Evolutionary conservation across 2,113 vertebrate genomes (phyloP).

Genomic region (Pomatorhinus ruficollis): DNA sequence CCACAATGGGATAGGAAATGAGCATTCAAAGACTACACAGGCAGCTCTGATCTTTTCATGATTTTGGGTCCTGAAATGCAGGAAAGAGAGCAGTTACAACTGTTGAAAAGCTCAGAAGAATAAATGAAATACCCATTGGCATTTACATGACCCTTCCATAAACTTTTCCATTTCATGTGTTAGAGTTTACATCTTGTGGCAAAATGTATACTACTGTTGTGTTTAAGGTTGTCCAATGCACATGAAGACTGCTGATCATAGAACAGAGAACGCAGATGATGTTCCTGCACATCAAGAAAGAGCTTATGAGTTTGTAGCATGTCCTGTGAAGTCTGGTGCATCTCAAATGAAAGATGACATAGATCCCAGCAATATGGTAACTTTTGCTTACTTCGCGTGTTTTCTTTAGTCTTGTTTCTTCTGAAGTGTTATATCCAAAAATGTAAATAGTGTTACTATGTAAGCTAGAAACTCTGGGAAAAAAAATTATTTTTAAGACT

Average conservation of each 20-base stretch:
- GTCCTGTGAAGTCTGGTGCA: slow-evolving; percentile 80
- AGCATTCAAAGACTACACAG: background rate
- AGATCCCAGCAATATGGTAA: slow-evolving; percentile 93
- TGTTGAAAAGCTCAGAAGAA: background rate
- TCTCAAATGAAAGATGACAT: slow-evolving; percentile 73
- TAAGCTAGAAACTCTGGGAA: background rate
- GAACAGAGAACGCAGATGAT: background rate
- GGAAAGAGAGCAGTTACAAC: background rate
- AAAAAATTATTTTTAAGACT: background rate
- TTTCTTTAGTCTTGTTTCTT: background rate
- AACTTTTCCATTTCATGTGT: background rate
- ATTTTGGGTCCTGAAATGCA: background rate
- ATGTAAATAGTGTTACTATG: background rate
- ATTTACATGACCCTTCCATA: background rate
- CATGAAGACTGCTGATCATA: slow-evolving; percentile 7
- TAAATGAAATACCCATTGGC: accelerated
- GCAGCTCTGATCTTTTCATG: accelerated
- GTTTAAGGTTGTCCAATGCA: slow-evolving; percentile 80
- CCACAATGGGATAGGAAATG: background rate
- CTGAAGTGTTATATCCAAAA: background rate
- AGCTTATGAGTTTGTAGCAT: slow-evolving; percentile 86
- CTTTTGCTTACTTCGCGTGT: background rate
- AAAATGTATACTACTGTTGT: background rate
- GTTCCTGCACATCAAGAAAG: slow-evolving; percentile 85
- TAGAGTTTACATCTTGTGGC: background rate